Conservation (phyloP, 2,797 vertebrate genomes). For the Holocentrus rufus region DNA sequence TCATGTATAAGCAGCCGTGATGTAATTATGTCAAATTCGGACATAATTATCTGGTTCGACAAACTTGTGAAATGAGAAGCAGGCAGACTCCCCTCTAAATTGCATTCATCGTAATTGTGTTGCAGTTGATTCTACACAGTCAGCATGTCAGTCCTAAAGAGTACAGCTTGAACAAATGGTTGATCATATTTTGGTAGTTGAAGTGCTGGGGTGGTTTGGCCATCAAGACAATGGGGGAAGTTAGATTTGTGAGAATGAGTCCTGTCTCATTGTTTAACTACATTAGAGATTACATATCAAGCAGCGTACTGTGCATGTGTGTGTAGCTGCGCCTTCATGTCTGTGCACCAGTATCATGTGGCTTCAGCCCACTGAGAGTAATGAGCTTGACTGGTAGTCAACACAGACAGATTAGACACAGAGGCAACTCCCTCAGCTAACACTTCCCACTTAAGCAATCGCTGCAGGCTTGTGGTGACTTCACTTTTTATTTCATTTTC, state of each 20-base stretch:
- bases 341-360: background rate
- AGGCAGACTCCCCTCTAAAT: too few relatives aligned
- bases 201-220: background rate
- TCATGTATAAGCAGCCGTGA: too few relatives aligned
- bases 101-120: too few relatives aligned
- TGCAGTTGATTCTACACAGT: too few relatives aligned
- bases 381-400: constrained; percentile 28
- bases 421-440: constrained; percentile 39
- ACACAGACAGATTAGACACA: constrained; percentile 9
- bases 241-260: background rate
- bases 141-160: too few relatives aligned
- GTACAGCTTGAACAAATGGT: too few relatives aligned
- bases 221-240: background rate
- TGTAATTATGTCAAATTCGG: too few relatives aligned
- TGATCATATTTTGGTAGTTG: background rate
- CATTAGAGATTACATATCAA: background rate
- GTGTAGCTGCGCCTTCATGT: constrained; percentile 1
- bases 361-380: constrained; percentile 27
- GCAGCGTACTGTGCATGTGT: background rate
- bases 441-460: constrained; percentile 7
- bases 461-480: background rate
- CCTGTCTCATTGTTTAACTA: background rate
- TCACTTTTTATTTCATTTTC: constrained; percentile 19
- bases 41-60: too few relatives aligned
- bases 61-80: too few relatives aligned